Evolutionary conservation across 1,140 invertebrate genomes (phyloP), one percentile per base, ranked within the genome.

Genomic region (Anthonomus grandis): DNA sequence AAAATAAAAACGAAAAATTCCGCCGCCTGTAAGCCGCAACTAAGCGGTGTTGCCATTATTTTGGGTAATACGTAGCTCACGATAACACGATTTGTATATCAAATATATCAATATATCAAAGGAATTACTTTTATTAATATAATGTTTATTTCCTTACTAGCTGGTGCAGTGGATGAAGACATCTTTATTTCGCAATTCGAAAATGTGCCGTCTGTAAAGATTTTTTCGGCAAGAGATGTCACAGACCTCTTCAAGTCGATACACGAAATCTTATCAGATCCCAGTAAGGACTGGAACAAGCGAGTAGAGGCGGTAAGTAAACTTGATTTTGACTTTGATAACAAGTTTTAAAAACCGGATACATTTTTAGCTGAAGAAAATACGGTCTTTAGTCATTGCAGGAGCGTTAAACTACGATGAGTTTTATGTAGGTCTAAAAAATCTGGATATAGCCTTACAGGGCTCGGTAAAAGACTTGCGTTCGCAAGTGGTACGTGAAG

Each of bases 201-300:
- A 68, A 83, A 88, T 70, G 86, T 91, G 3, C 87, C 91, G 21
- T 81, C 83, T 41, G 78, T 94, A 21, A 88, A 86, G 65, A 77
- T 98, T 63, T 96, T 90, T 74, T 89, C 90, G 27, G 75, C 81
- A 8, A 82, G 87, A 64, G 93, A 96, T 64, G 76, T 97, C 17
- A 88, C 92, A 63, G 90, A 95, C 56, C 80, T 88, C 27, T 83
- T 95, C 69, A 86, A 82, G 44, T 82, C 84, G 62, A 86, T 93
- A 25, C 81, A 84, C 57, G 83, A 87, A 8, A 81, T 81, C 3
- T 81, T 97, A 25, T 83, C 84, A 12, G 90, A 95, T 74, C 78
- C 85, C 17, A 87, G 82, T 64, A 86, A 88, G 68, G 91, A 95
- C 65, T 98, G 95, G 95, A 92, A 93, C 74, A 93, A 93, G 74